Base-by-base conservation (phyloP, 2,888 invertebrate genomes). In the Sarcophaga rosellei region DNA sequence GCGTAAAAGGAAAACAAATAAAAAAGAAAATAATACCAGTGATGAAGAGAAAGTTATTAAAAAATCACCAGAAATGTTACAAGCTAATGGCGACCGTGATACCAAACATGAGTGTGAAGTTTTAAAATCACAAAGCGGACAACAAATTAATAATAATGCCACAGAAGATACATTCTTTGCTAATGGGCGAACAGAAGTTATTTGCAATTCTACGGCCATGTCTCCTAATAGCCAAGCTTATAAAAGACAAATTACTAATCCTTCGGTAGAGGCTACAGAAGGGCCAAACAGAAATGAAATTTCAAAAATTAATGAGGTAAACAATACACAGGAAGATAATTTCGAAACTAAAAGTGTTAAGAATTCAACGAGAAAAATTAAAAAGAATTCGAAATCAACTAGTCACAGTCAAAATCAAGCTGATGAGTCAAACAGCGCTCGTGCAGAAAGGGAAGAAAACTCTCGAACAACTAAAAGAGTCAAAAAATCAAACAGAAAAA, bases 131-230 rank as follows among this genome's bases (percentile, higher is more conserved):
- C 35, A 35, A 10, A 35, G 1, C 10, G 35, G 1, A 3, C 35
- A 10, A 35, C 35, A 35, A 35, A 35, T 35, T 35, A 35, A 35
- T 35, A 35, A 10, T 10, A 1, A 8, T 21, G 25, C 12, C 5
- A 80, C 86, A 0, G 88, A 89, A 23, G 85, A 88, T 25, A 85
- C 89, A 5, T 86, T 88, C 15, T 90, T 92, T 45, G 84, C 88
- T 15, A 63, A 82, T 4, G 73, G 84, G 21, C 12, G 89, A 88
- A 35, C 87, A 88, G 59, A 88, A 44, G 88, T 88, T 45, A 88
- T 90, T 66, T 91, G 89, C 79, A 92, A 92, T 69, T 92, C 91
- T 0, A 92, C 91, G 8, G 91, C 91, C 0, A 4, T 91, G 17
- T 63, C 66, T 5, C 82, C 85, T 61, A 86, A 87, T n/a, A 86